These are phyloP conservation scores for Mirounga angustirostris DNA, from an alignment of 2,113 vertebrate species.

Conservation along the genomic window DNA sequence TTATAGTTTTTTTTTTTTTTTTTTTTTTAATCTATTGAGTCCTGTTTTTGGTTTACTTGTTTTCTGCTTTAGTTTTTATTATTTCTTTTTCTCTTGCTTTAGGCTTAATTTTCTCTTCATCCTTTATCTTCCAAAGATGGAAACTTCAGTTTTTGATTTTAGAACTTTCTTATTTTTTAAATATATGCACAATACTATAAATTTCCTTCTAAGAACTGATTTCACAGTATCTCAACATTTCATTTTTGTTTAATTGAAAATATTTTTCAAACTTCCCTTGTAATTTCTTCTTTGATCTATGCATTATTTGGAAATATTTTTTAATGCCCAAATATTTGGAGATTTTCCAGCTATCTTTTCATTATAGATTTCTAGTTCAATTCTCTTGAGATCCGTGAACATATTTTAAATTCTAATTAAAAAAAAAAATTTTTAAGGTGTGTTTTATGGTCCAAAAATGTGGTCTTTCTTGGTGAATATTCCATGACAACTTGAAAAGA, in stretches of 20 bases:
- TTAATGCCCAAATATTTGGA: not conserved
- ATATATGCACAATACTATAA: not conserved
- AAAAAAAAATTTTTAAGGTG: not conserved
- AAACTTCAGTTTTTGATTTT: not conserved
- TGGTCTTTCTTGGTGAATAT: not conserved
- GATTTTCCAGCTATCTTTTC: not conserved
- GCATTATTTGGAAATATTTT: not conserved
- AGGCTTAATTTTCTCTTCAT: not conserved
- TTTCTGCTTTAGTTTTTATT: not conserved
- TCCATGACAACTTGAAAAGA: not conserved
- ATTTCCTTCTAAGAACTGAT: not conserved
- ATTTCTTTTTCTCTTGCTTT: not conserved
- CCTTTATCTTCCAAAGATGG: not conserved
- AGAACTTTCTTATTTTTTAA: not conserved
- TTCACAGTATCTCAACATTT: not conserved
- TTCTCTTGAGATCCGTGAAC: not conserved
- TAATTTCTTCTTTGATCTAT: not conserved
- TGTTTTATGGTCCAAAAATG: not conserved
- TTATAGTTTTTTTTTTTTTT: not conserved
- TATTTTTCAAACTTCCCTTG: not conserved
- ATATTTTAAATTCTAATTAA: not conserved
- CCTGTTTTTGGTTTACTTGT: not conserved
- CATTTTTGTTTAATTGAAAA: conserved; percentile 6
- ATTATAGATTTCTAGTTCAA: not conserved
- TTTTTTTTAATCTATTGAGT: not conserved